These are phyloP conservation scores for Acanthurus tractus DNA, from an alignment of 2,797 vertebrate species.

Conservation along the genomic window DNA sequence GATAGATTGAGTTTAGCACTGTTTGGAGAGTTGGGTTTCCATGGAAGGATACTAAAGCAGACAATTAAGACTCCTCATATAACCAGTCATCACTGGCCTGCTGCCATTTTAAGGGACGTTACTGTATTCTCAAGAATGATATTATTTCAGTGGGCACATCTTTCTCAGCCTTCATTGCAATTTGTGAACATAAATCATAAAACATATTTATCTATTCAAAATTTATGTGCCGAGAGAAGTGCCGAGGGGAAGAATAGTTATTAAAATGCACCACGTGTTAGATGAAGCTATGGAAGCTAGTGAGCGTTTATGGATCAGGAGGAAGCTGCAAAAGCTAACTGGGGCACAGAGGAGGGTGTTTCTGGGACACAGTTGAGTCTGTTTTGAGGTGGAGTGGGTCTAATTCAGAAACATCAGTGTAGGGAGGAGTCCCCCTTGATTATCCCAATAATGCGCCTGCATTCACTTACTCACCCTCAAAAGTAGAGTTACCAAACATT, in stretches of 20 bases:
- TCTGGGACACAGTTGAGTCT: slow-evolving; percentile 19
- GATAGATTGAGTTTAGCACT: slow-evolving; percentile 35
- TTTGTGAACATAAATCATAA: slow-evolving; percentile 2
- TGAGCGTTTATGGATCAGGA: slow-evolving; percentile 25
- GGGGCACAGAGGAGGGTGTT: neutral
- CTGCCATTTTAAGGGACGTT: slow-evolving; percentile 15
- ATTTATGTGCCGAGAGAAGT: neutral
- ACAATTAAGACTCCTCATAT: slow-evolving; percentile 31
- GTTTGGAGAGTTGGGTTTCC: slow-evolving; percentile 27
- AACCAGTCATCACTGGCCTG: slow-evolving; percentile 17
- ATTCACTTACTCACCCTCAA: slow-evolving; percentile 11
- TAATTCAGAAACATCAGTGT: slow-evolving; percentile 29
- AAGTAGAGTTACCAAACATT: slow-evolving; percentile 21
- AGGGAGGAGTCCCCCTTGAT: neutral
- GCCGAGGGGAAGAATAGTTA: neutral
- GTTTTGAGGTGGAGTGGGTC: slow-evolving; percentile 8
- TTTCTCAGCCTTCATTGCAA: neutral
- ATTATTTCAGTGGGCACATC: slow-evolving; percentile 3
- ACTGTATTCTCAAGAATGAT: slow-evolving; percentile 18
- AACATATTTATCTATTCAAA: neutral
- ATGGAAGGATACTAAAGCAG: slow-evolving; percentile 32
- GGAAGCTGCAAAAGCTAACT: slow-evolving; percentile 14
- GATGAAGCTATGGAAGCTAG: slow-evolving; percentile 6
- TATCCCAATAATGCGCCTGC: slow-evolving; percentile 10
- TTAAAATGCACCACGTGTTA: neutral